A percentile compares a stretch with the other conserved stretches of the same genome.
Evolutionary conservation across 2,797 vertebrate species (phyloP).

Genomic region (Hyperoplus immaculatus): DNA sequence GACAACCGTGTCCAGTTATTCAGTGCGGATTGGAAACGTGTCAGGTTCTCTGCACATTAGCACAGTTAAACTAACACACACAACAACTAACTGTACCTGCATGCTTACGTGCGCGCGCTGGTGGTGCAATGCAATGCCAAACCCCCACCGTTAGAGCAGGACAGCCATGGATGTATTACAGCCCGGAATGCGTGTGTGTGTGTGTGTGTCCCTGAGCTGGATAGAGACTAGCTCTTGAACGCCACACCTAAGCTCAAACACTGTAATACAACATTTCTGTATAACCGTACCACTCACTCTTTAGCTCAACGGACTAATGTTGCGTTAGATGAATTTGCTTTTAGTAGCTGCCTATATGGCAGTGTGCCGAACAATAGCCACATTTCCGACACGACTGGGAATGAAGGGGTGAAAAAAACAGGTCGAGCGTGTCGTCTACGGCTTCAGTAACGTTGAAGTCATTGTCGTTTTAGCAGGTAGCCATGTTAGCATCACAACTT

Average conservation of each 20-base stretch:
- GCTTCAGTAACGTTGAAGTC: background rate
- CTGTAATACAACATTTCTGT: background rate
- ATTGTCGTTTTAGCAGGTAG: background rate
- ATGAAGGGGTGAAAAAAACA: conserved; percentile 2
- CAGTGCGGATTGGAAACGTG: conserved; percentile 2
- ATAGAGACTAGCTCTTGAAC: background rate
- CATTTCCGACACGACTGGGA: conserved; percentile 37
- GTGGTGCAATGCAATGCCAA: conserved; percentile 55
- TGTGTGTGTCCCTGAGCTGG: conserved; percentile 4
- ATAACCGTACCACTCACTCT: background rate
- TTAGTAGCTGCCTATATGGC: conserved; percentile 14
- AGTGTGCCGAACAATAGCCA: conserved; percentile 66
- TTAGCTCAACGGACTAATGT: background rate
- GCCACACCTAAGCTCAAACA: background rate
- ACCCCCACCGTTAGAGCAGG: conserved; percentile 24
- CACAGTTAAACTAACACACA: conserved; percentile 10
- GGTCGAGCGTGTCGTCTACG: background rate
- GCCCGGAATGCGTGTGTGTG: background rate
- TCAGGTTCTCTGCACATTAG: background rate
- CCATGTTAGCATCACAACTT: background rate
- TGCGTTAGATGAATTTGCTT: background rate
- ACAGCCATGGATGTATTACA: conserved; percentile 13
- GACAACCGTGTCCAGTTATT: background rate
- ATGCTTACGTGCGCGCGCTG: background rate
- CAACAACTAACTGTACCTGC: conserved; percentile 28